phyloP scores from a whole-genome alignment of 1,140 invertebrate genomes.

The Xylocopa sonorina region DNA sequence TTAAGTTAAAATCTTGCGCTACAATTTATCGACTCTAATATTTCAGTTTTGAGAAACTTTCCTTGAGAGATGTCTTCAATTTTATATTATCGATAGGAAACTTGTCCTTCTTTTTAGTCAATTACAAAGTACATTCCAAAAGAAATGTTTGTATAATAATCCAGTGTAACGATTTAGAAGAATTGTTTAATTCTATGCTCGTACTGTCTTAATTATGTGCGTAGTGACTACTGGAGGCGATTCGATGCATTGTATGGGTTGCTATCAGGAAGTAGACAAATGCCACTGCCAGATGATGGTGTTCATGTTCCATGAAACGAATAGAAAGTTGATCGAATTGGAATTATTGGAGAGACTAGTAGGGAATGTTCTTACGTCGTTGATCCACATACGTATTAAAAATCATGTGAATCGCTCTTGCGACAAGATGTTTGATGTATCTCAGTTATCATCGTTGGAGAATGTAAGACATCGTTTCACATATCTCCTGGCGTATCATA shows the following conservation, averaged over 20 bases:
- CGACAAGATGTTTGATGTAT: slow-evolving; percentile 91
- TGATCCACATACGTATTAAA: slow-evolving; percentile 91
- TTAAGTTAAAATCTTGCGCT: too few species aligned
- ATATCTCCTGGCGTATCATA: not conserved
- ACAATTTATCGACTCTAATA: too few species aligned
- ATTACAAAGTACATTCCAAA: too few species aligned
- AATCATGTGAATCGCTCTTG: slow-evolving; percentile 90
- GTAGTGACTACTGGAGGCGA: slow-evolving; percentile 81
- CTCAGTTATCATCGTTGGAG: slow-evolving; percentile 88
- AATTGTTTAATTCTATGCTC: too few species aligned
- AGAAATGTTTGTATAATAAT: too few species aligned
- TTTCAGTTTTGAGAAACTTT: too few species aligned
- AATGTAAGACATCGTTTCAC: slow-evolving; percentile 80
- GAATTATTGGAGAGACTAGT: slow-evolving; percentile 90
- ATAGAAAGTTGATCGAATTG: slow-evolving; percentile 87
- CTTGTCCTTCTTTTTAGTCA: too few species aligned
- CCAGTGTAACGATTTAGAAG: too few species aligned
- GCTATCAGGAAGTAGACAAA: slow-evolving; percentile 86
- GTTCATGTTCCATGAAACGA: slow-evolving; percentile 90
- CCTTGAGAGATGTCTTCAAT: too few species aligned
- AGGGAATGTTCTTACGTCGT: slow-evolving; percentile 89
- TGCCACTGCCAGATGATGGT: slow-evolving; percentile 90
- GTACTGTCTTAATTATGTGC: too few species aligned
- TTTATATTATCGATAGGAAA: too few species aligned
- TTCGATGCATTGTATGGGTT: slow-evolving; percentile 86